Base-by-base conservation (phyloP, 2,888 invertebrate genomes). In the Gymnoscelis rufifasciata region DNA sequence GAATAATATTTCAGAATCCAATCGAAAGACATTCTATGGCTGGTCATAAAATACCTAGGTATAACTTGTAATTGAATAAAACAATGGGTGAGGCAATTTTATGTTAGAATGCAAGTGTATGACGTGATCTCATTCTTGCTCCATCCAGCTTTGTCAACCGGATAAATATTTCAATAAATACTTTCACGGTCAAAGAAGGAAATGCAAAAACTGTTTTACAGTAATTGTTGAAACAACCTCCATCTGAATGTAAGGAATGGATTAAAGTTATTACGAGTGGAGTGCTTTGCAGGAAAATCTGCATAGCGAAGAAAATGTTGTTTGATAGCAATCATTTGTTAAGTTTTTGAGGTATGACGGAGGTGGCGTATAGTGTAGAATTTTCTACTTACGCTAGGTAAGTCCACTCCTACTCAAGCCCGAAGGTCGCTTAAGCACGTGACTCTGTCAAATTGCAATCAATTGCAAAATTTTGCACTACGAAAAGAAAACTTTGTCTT, bases 381-480 rank as follows among this genome's bases (percentile, higher is more conserved):
- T 52, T 52, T 49, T 26, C 45, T 51, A 41, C 45, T 43, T 47
- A 41, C 40, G 48, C 33, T 46, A 39, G 49, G 46, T 51, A 15
- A 30, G 28, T 45, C 41, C 43, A 35, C 12, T 39, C 38, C 30
- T 40, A 11, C 41, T 26, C 38, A 49, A 38, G 36, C 38, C 43
- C 28, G 49, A 62, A 64, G 66, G 64, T 60, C 63, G 45, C 28
- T 5, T 26, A 47, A 36, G 61, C 66, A 62, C 66, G 63, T 66
- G 66, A 66, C 58, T 59, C 63, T 59, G 60, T 57, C 55, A 44
- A 47, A 13, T 39, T 29, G 45, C 41, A 47, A 19, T 19, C 51
- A 10, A 38, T 39, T 40, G 28, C 43, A 46, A 19, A 45, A 38
- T 31, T 47, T 33, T 35, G 15, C 14, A 31, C 39, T 35, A 35